Evolutionary conservation across 1,140 invertebrate species (phyloP), one percentile per base, ranked within the genome.

Genomic region (Papilio aristodemus): DNA sequence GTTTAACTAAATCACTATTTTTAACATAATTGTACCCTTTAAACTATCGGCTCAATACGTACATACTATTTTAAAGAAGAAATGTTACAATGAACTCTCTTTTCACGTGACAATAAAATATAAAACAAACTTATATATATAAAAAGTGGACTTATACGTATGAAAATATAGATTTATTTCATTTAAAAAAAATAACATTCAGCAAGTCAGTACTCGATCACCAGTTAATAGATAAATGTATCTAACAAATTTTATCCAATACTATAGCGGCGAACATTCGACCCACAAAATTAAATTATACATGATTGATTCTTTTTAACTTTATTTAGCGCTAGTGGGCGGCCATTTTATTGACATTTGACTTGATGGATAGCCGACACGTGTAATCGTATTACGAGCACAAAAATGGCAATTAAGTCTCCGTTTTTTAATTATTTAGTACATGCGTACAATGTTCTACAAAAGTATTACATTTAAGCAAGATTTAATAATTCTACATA

Each of bases 321-420:
- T 62, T 62, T 62, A 37, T 38, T 62, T 36, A 37, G 27, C 17
- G 58, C 27, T 62, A 38, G 59, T 38, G 9, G 17, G n/a, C 14
- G 32, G n/a, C 27, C 9, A 38, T 62, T 62, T 62, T 62, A 62
- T 62, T 62, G 59, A 62, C 59, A 62, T 62, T 62, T 62, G 17
- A 36, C 14, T 17, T 62, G 59, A 62, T 62, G 36, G 59, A 62
- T 62, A 62, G 59, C 14, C 1, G 46, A 22, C 59, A 38, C 59
- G 36, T 62, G 59, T 54, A 38, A 37, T 62, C 9, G 4, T 38
- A 62, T 37, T 62, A 62, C 32, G 19, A 54, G n/a, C 2, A 22
- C 19, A 9, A 13, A 62, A 62, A 62, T 39, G 10, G 14, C 10
- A 36, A 36, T 60, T 11, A 62, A 9, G 14, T 50, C 17, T 0